phyloP scores from a whole-genome alignment of 1,140 invertebrate species.

The Kradibia gibbosae region DNA sequence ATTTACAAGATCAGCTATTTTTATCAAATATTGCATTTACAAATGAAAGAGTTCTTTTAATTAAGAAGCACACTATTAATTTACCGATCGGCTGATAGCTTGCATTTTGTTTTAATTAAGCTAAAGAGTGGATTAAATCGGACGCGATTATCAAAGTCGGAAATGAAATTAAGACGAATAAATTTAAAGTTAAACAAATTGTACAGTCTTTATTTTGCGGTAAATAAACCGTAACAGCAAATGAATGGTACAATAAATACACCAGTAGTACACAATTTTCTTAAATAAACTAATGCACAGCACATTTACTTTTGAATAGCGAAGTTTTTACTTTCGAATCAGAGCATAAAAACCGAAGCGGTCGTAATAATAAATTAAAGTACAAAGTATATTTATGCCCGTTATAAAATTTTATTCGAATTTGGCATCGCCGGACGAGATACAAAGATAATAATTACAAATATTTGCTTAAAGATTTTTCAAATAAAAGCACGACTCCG shows the following conservation, averaged over 20 bases:
- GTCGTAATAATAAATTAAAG: background rate
- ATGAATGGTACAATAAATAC: too few species aligned
- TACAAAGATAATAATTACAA: background rate
- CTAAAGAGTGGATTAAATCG: background rate
- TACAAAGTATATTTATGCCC: background rate
- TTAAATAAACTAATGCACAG: too few species aligned
- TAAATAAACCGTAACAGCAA: too few species aligned
- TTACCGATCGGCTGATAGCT: too few species aligned
- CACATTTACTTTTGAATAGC: too few species aligned
- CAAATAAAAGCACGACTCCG: background rate
- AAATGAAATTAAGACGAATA: background rate
- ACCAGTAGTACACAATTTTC: too few species aligned
- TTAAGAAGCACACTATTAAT: too few species aligned
- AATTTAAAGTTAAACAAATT: background rate
- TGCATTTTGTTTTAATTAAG: background rate
- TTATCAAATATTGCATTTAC: too few species aligned
- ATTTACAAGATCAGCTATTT: too few species aligned
- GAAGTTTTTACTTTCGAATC: background rate
- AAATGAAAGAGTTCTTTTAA: too few species aligned
- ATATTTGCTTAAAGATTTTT: background rate
- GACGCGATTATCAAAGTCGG: background rate
- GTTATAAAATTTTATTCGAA: background rate
- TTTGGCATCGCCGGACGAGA: background rate
- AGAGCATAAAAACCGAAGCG: background rate
- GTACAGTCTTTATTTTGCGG: too few species aligned